Evolutionary conservation across 23 tunicate genomes (phyloP).

Genomic region (Oikopleura vanhoeffeni): DNA sequence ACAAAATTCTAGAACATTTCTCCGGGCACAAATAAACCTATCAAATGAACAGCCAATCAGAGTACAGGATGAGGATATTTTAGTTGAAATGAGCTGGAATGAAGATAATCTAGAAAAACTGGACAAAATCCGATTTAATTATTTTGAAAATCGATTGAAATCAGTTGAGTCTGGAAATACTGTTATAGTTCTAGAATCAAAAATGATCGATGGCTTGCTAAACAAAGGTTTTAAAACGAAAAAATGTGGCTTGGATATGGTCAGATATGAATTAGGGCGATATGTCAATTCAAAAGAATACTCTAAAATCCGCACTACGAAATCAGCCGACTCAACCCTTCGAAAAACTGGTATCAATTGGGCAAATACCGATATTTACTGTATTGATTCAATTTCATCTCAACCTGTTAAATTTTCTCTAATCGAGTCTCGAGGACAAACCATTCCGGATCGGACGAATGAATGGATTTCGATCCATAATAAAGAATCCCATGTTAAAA

Average conservation of each 20-base stretch:
- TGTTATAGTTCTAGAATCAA: neutral
- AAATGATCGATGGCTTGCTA: neutral
- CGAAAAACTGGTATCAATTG: neutral
- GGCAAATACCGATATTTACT: neutral
- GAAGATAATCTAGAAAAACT: neutral
- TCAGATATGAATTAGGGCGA: neutral
- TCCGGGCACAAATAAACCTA: neutral
- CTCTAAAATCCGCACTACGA: neutral
- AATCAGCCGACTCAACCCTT: neutral
- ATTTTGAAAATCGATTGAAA: neutral
- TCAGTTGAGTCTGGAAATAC: neutral
- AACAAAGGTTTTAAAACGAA: neutral
- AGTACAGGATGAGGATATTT: neutral
- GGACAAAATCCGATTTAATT: neutral
- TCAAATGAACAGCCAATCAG: neutral
- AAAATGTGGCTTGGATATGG: neutral
- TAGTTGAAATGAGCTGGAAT: neutral
- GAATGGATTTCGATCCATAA: neutral
- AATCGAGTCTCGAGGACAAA: neutral
- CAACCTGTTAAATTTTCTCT: neutral
- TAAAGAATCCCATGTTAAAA: neutral
- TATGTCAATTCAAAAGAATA: neutral
- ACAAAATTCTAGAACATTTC: neutral
- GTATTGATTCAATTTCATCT: neutral
- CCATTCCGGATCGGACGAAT: neutral